These are phyloP conservation scores for Pachyseris speciosa DNA, from an alignment of 64 coral and sea anemone species.

Conservation along the genomic window DNA sequence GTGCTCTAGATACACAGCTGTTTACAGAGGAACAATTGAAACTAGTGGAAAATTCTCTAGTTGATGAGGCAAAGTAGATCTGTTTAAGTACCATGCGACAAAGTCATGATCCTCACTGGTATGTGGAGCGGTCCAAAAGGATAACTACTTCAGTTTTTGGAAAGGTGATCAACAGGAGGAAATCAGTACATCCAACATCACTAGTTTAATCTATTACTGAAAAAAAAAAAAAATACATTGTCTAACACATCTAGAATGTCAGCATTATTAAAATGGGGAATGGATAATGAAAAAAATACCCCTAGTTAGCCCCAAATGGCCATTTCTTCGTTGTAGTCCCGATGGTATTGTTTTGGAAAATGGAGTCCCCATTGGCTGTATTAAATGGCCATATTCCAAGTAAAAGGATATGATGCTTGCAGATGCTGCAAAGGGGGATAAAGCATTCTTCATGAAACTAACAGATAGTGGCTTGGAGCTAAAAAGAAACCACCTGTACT, in stretches of 20 bases:
- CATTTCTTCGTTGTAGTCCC: slow-evolving; percentile 58
- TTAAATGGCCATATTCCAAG: slow-evolving; percentile 66
- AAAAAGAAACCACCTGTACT: slow-evolving; percentile 33
- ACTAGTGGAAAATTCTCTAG: not conserved
- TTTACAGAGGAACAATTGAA: slow-evolving; percentile 9
- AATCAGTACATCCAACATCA: slow-evolving; percentile 3
- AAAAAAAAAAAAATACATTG: slow-evolving; percentile 30
- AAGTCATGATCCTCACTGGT: slow-evolving; percentile 24
- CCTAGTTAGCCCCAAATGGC: not conserved
- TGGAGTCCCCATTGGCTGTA: not conserved
- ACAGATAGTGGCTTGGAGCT: slow-evolving; percentile 32
- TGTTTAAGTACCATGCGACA: slow-evolving; percentile 39
- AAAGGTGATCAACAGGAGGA: slow-evolving; percentile 35
- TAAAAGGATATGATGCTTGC: not conserved
- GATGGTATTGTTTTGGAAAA: slow-evolving; percentile 53
- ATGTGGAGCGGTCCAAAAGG: slow-evolving; percentile 25
- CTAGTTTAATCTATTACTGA: slow-evolving; percentile 31
- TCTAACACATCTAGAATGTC: not conserved
- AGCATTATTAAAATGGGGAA: not conserved
- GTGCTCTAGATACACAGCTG: not conserved
- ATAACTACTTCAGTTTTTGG: slow-evolving; percentile 54
- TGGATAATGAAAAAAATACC: not conserved
- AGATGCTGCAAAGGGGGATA: slow-evolving; percentile 22
- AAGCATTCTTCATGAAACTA: not conserved
- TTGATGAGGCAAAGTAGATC: slow-evolving; percentile 30